Evolutionary conservation across 2,888 invertebrate species (phyloP), one percentile per base, ranked within the genome.

Genomic region (Gymnoscelis rufifasciata): DNA sequence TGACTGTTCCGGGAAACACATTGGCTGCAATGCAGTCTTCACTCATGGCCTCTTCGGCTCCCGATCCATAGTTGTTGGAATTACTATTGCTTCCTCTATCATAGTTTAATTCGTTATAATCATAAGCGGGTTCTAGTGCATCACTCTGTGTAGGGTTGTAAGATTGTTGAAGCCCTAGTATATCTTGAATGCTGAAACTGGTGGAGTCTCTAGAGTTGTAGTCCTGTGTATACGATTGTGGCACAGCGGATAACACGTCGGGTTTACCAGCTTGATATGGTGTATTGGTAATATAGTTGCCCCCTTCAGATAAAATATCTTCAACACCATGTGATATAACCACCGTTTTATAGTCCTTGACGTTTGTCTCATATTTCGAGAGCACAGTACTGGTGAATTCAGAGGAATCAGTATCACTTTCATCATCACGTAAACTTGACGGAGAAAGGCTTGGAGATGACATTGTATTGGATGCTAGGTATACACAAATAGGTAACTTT

Each of bases 171-270:
- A 88, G 57, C 3, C 88, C 88, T 15, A 89, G 78, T 35, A 89
- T 89, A 36, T 88, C 89, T 38, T 89, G 89, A 41, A 89, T 89
- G 46, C 83, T 89, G 56, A 89, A 89, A 28, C 84, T 82, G 1
- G 78, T 80, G 0, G 88, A 88, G 54, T 89, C 89, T 59, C 87
- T 78, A 1, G 89, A 88, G 51, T 88, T 88, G 42, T 83, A 88
- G 54, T 89, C 89, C 64, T 84, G 88, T 1, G 69, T 71, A 44
- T 79, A 82, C 3, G 78, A 60, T 53, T 72, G 74, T 23, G 78
- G 71, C 46, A 81, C 62, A 1, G 77, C 60, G n/a, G 78, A 67
- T 24, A 79, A 43, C 14, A 68, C 68, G 62, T 83, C 83, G 29
- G 72, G 51, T 56, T 83, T 87, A 45, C 68, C 75, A 40, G 80